Evolutionary conservation across 2,888 invertebrate species (phyloP).

Genomic region (Aleiodes leptofemur): DNA sequence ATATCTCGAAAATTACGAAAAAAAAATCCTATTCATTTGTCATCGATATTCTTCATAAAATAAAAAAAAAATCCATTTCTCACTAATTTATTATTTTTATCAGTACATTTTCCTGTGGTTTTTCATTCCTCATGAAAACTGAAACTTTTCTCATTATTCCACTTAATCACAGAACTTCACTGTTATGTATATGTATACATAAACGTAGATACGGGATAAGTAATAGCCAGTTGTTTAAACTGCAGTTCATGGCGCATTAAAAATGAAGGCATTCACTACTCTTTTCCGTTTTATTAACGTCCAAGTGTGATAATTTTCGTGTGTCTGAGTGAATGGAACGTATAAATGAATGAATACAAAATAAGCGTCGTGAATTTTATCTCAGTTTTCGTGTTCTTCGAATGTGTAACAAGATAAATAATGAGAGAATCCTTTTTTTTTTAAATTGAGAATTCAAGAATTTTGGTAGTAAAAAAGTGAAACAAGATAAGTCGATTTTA

Average conservation of each 20-base stretch:
- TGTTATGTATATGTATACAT: slow-evolving; percentile 31
- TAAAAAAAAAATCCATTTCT: no score
- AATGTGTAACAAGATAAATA: background rate
- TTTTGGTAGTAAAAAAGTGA: no score
- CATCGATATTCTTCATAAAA: no score
- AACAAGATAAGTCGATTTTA: no score
- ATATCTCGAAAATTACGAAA: no score
- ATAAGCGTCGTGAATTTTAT: slow-evolving; percentile 8
- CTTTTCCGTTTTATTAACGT: background rate
- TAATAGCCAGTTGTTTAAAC: background rate
- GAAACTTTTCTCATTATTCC: slow-evolving; percentile 7
- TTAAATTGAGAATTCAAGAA: no score
- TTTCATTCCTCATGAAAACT: background rate
- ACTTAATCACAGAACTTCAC: slow-evolving; percentile 26
- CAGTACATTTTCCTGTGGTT: background rate
- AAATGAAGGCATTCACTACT: slow-evolving; percentile 20
- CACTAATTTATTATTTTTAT: no score
- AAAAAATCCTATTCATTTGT: no score
- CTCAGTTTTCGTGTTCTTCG: background rate
- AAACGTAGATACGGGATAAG: slow-evolving; percentile 24
- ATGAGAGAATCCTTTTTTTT: no score
- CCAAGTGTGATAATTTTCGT: slow-evolving; percentile 19
- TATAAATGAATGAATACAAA: slow-evolving; percentile 16
- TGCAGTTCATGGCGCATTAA: slow-evolving; percentile 9
- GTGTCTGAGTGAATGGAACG: slow-evolving; percentile 10